Evolutionary conservation across 2,888 invertebrate genomes (phyloP).

Genomic region (Zygothrica quintamaculata): DNA sequence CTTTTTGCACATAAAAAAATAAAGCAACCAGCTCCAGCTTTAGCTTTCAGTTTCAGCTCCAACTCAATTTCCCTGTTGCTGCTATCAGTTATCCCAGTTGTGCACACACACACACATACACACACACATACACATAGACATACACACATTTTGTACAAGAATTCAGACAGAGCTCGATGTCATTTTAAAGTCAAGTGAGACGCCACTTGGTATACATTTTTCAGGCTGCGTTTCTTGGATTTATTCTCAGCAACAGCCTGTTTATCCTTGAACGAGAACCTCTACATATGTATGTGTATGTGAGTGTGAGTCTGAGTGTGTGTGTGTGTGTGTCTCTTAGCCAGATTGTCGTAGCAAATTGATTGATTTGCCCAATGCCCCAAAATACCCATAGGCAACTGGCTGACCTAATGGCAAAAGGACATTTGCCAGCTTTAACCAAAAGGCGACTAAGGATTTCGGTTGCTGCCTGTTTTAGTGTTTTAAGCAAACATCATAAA

Average conservation of each 20-base stretch:
- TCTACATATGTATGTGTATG: background rate
- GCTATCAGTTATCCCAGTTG: conserved; percentile 48
- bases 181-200: conserved; percentile 72
- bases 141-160: background rate
- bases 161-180: conserved; percentile 47
- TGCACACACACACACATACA: conserved; percentile 11
- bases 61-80: conserved; percentile 4
- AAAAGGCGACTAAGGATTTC: no score
- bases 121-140: conserved; percentile 1
- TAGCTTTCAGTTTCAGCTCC: conserved; percentile 8
- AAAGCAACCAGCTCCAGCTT: conserved; percentile 8
- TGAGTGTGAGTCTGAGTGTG: no score
- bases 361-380: conserved; percentile 39
- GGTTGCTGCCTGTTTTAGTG: conserved; percentile 28
- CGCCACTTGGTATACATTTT: conserved; percentile 49
- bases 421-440: no score
- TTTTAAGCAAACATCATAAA: conserved; percentile 60
- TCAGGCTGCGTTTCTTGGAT: conserved; percentile 25
- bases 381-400: background rate
- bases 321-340: conserved; percentile 31
- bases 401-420: conserved; percentile 4
- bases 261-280: background rate
- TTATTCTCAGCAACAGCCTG: conserved; percentile 5
- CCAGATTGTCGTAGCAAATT: conserved; percentile 25
- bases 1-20: conserved; percentile 17